Evolutionary conservation across 1,140 invertebrate genomes (phyloP).

Genomic region (Euura lappo): DNA sequence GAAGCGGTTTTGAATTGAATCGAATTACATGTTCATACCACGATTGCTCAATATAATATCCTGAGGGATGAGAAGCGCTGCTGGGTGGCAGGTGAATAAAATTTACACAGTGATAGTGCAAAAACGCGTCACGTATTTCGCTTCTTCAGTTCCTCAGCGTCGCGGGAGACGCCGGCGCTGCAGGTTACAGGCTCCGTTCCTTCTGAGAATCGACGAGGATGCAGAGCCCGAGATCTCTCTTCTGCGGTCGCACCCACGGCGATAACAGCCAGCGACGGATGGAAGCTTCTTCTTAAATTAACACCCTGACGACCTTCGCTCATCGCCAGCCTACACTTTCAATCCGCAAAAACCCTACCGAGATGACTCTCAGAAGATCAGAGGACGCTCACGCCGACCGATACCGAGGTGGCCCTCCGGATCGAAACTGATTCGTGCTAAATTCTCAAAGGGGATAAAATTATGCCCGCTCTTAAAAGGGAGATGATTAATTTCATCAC

Average conservation of each 20-base stretch:
- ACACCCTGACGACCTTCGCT: slow-evolving; percentile 1
- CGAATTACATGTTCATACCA: no score
- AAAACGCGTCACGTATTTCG: slow-evolving; percentile 1
- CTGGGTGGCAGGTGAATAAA: background rate
- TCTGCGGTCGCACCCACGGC: background rate
- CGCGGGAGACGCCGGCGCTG: background rate
- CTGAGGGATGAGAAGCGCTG: background rate
- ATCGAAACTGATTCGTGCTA: background rate
- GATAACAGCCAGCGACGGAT: background rate
- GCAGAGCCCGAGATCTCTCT: background rate
- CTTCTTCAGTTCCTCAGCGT: background rate
- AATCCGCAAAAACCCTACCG: background rate
- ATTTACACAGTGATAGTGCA: background rate
- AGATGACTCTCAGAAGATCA: slow-evolving; percentile 3
- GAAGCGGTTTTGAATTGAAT: no score
- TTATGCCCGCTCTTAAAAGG: background rate
- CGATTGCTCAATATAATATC: background rate
- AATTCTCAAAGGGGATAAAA: background rate
- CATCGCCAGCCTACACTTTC: background rate
- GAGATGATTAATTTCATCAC: no score
- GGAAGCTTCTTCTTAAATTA: background rate
- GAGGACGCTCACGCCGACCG: background rate
- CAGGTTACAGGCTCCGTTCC: background rate
- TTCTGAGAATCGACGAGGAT: background rate
- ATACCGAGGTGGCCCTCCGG: background rate